Conservation (phyloP, 2,797 vertebrate species). For the Toxotes lorentzi region DNA sequence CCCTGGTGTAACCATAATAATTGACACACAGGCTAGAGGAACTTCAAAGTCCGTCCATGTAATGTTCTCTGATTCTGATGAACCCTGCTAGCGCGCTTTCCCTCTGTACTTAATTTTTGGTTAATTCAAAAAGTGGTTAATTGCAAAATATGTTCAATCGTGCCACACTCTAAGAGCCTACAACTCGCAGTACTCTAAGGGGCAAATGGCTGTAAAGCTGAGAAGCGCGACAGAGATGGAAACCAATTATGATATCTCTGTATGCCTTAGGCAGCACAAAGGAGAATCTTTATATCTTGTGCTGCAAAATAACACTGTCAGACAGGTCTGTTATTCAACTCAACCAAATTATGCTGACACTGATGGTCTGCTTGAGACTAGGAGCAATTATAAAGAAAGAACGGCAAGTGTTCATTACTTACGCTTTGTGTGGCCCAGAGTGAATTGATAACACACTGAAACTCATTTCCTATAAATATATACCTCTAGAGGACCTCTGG, state of each 20-base stretch:
- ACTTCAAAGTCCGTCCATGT: neutral
- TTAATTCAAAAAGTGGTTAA: constrained; percentile 21
- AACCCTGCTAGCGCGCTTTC: neutral
- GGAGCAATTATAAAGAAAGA: constrained; percentile 72
- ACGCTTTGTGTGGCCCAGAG: constrained; percentile 62
- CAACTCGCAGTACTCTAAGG: constrained; percentile 7
- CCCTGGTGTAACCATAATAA: neutral
- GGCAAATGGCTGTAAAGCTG: constrained; percentile 46
- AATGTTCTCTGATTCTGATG: neutral
- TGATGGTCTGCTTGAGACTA: constrained; percentile 69
- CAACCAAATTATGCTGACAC: constrained; percentile 78
- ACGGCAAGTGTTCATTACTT: constrained; percentile 71
- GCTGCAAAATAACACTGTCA: constrained; percentile 65
- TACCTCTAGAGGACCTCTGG: constrained; percentile 55
- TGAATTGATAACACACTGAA: constrained; percentile 67
- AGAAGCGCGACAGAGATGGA: constrained; percentile 49
- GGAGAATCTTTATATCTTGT: constrained; percentile 67
- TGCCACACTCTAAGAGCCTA: neutral
- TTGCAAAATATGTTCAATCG: constrained; percentile 16
- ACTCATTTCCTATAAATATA: constrained; percentile 78
- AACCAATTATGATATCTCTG: constrained; percentile 63
- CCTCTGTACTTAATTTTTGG: neutral
- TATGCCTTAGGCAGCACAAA: constrained; percentile 57
- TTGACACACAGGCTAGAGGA: neutral
- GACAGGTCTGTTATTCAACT: constrained; percentile 72